phyloP scores from a whole-genome alignment of 2,113 vertebrate species.

The Chroicocephalus ridibundus region DNA sequence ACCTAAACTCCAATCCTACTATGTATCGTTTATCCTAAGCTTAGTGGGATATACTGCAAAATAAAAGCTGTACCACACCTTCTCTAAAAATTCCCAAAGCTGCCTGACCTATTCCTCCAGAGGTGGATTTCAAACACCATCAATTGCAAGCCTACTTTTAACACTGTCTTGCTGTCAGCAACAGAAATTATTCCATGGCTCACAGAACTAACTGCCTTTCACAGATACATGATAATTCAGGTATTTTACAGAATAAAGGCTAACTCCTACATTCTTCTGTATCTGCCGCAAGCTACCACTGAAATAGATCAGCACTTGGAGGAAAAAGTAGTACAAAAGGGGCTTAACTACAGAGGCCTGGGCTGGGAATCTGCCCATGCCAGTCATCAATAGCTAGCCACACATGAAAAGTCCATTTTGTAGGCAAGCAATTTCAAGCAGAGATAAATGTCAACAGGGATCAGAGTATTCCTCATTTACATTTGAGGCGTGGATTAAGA shows the following conservation, averaged over 20 bases:
- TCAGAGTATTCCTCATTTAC: neutral
- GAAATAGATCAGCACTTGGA: neutral
- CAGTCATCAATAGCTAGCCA: neutral
- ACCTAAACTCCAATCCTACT: neutral
- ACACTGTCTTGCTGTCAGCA: neutral
- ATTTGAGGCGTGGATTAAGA: neutral
- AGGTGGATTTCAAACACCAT: neutral
- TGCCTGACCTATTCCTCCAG: neutral
- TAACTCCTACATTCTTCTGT: neutral
- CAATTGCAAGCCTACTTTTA: neutral
- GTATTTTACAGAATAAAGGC: neutral
- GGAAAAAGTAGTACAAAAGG: neutral
- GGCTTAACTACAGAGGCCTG: neutral
- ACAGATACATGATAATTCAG: neutral
- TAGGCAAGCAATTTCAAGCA: neutral
- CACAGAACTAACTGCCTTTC: neutral
- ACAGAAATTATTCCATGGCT: neutral
- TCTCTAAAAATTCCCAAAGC: neutral
- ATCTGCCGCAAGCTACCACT: neutral
- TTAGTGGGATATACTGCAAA: neutral
- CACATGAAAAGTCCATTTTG: neutral
- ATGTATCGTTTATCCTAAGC: neutral
- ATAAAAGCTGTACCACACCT: neutral
- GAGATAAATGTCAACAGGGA: neutral
- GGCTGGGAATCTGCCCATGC: neutral